These are phyloP conservation scores for Tragelaphus imberbis DNA, from an alignment of 2,113 vertebrate genomes.

Conservation along the genomic window DNA sequence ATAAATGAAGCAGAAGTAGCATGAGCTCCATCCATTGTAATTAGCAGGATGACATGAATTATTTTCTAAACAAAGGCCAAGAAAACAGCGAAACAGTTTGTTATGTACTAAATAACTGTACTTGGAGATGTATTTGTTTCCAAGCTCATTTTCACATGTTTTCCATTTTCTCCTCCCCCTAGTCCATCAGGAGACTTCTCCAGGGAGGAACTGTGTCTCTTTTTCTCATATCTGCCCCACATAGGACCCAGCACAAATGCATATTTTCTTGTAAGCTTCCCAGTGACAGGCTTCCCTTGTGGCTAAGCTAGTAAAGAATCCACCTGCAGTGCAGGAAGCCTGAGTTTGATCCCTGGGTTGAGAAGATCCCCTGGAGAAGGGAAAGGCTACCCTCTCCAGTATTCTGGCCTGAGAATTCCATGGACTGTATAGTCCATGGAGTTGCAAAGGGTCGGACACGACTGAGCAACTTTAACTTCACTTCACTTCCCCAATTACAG, in stretches of 20 bases:
- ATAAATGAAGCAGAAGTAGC: neutral
- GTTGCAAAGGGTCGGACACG: neutral
- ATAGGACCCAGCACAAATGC: neutral
- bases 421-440: neutral
- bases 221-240: neutral
- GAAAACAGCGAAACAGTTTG: neutral
- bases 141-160: neutral
- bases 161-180: neutral
- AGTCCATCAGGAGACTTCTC: neutral
- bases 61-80: conserved; percentile 6
- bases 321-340: neutral
- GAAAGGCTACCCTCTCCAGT: neutral
- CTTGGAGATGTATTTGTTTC: neutral
- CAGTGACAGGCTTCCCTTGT: neutral
- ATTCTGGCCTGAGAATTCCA: neutral
- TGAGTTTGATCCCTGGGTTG: neutral
- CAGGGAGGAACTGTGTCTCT: neutral
- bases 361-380: neutral
- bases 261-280: neutral
- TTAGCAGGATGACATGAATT: neutral
- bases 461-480: neutral
- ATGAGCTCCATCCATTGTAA: neutral
- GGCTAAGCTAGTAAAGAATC: neutral
- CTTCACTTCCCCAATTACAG: neutral
- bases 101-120: neutral